Percentiles rank a stretch among this genome's conserved stretches.
Evolutionary conservation across 2,797 vertebrate species (phyloP).

Genomic region (Gallinago stenura): DNA sequence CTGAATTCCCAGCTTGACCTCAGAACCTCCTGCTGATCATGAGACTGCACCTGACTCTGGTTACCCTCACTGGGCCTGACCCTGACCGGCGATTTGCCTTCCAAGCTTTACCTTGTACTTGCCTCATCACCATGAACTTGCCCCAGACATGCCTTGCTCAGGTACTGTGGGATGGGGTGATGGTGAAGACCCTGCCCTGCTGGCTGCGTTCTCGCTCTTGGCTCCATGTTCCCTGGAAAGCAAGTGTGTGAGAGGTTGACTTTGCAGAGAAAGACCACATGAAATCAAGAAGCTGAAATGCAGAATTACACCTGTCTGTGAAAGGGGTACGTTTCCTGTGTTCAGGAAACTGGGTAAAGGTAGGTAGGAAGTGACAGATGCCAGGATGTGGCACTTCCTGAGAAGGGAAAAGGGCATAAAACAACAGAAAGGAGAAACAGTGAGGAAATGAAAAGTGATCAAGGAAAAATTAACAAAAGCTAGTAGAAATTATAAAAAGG

Average conservation of each 20-base stretch:
- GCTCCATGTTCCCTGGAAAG: neutral
- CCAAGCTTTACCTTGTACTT: neutral
- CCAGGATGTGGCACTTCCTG: neutral
- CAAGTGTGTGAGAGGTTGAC: neutral
- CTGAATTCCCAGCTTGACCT: neutral
- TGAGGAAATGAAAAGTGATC: neutral
- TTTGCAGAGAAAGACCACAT: neutral
- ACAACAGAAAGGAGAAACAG: neutral
- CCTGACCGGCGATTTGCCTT: neutral
- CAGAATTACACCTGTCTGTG: neutral
- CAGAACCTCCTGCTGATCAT: neutral
- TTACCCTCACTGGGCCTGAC: neutral
- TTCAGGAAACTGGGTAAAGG: neutral
- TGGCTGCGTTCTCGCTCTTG: neutral
- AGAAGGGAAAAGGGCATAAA: neutral
- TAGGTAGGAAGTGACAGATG: neutral
- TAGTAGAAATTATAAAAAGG: neutral
- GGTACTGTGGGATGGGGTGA: neutral
- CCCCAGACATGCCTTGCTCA: neutral
- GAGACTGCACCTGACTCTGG: neutral
- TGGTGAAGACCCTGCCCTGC: neutral
- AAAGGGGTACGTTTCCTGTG: neutral
- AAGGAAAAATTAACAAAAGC: neutral
- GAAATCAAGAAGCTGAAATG: neutral
- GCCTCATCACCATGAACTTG: neutral